Base-by-base conservation (phyloP, 2,888 invertebrate species). In the Iselma pallidipennis region DNA sequence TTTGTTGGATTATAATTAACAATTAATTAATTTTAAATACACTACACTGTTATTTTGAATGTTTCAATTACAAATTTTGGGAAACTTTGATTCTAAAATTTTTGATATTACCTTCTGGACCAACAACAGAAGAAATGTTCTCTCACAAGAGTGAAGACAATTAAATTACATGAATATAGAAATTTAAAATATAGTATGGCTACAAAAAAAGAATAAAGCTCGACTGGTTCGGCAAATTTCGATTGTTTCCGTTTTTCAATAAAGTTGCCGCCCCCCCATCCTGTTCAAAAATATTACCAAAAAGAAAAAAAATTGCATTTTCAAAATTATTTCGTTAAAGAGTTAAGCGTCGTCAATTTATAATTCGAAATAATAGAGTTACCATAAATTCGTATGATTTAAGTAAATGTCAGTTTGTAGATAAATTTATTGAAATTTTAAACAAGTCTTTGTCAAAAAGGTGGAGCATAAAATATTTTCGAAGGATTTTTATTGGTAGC, bases 101-200 rank as follows among this genome's bases (percentile, higher is more conserved):
- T 45, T 12, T 19, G 4, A 4, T 19, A 45, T 45, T 71, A 72
- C 72, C 70, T 72, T 65, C 59, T 49, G 42, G 45, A 51, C n/a
- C n/a, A 49, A 56, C 57, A 68, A 61, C 62, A 61, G 55, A 62
- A n/a, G 65, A 70, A 68, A 69, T 66, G 69, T 71, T 62, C 63
- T 72, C 62, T 72, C 74, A 66, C 69, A 66, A 72, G 71, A 74
- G 71, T 73, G 71, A 74, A 78, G 76, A 78, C 77, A 79, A 79
- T 78, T 70, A 76, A 76, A 78, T 74, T 72, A 73, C 67, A 71
- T 72, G 69, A 71, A 74, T 72, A 67, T 68, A 69, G 69, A 74
- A 72, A 69, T 76, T 77, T 75, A 59, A 72, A 78, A 77, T 70
- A 67, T 74, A 72, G 76, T 77, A 76, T 76, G 76, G 77, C 76